phyloP scores from a whole-genome alignment of 2,113 vertebrate genomes.

The Porphyrio hochstetteri region DNA sequence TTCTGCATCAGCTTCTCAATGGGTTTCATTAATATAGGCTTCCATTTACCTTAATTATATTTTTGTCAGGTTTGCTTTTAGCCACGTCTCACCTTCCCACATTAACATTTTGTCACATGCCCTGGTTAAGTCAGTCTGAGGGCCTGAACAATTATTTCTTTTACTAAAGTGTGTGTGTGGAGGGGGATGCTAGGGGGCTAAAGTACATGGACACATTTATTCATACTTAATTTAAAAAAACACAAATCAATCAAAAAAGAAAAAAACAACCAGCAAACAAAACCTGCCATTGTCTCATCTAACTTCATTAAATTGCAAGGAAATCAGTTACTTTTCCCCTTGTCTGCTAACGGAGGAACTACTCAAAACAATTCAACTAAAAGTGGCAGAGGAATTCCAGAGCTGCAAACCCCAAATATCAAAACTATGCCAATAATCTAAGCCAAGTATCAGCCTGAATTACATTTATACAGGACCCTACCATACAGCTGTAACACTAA shows the following conservation, averaged over 20 bases:
- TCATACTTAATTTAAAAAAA: neutral
- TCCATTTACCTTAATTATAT: slow-evolving; percentile 52
- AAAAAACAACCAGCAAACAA: neutral
- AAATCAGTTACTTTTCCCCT: neutral
- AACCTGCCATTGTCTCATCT: neutral
- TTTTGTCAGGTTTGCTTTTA: slow-evolving; percentile 51
- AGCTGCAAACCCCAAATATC: neutral
- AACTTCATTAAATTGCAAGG: neutral
- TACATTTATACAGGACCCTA: neutral
- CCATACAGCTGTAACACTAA: neutral
- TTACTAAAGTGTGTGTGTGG: neutral
- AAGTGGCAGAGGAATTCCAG: neutral
- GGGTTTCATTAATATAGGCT: slow-evolving; percentile 30
- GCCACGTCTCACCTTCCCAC: neutral
- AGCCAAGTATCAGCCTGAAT: neutral
- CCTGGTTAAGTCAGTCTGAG: neutral
- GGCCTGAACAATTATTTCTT: neutral
- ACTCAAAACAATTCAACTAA: neutral
- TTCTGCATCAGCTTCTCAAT: slow-evolving; percentile 12
- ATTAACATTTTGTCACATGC: neutral
- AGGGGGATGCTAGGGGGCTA: neutral
- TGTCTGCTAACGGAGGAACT: neutral
- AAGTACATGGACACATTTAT: neutral
- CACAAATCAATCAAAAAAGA: neutral
- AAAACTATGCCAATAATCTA: neutral